phyloP scores from a whole-genome alignment of 1,140 invertebrate genomes.

The Camponotus floridanus region DNA sequence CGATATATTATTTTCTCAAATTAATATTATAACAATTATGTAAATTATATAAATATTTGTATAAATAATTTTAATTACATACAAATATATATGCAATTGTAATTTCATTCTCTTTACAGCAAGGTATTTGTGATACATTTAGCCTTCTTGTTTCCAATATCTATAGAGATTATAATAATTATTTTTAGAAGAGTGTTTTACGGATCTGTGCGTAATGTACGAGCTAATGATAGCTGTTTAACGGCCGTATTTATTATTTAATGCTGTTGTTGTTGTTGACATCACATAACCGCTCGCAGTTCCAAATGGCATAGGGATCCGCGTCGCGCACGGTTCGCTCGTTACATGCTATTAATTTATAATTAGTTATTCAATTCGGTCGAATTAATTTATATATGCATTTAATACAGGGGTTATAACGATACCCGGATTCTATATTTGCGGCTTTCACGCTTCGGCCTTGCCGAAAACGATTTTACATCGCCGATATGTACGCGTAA shows the following conservation, averaged over 20 bases:
- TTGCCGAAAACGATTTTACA: conserved; percentile 42
- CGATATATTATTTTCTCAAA: conserved; percentile 7
- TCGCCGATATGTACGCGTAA: conserved; percentile 14
- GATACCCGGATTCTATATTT: conserved; percentile 60
- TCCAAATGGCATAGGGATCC: conserved; percentile 56
- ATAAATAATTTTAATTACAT: too few species aligned
- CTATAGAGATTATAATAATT: background rate
- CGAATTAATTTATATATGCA: conserved; percentile 63
- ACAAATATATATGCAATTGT: background rate
- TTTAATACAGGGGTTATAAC: conserved; percentile 59
- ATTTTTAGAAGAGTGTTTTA: conserved; percentile 21
- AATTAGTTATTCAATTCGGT: conserved; percentile 64
- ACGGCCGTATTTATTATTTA: conserved; percentile 58
- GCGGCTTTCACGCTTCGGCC: conserved; percentile 57
- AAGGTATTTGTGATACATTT: background rate
- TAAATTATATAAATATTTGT: background rate
- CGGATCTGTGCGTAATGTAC: conserved; percentile 47
- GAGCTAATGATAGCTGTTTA: conserved; percentile 59
- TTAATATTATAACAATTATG: conserved; percentile 8
- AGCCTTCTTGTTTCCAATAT: background rate
- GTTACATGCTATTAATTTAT: conserved; percentile 64
- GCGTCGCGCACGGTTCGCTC: conserved; percentile 47
- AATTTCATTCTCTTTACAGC: conserved; percentile 8
- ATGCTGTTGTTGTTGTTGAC: conserved; percentile 60
- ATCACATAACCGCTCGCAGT: conserved; percentile 53